A percentile compares a stretch with the other conserved stretches of the same genome.
Conservation (phyloP, 1,140 invertebrate species). For the Bombyx mori region ASM3026992v2 NC_085130.1:4115501-4116000, state of each 20-base stretch:
- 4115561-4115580: slow-evolving; percentile 43
- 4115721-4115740: slow-evolving; percentile 40
- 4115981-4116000: no score
- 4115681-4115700: slow-evolving; percentile 53
- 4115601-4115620: not conserved
- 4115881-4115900: no score
- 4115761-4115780: slow-evolving; percentile 63
- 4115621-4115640: slow-evolving; percentile 4
- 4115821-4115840: no score
- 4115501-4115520: slow-evolving; percentile 51
- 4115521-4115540: slow-evolving; percentile 34
- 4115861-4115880: no score
- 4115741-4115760: slow-evolving; percentile 63
- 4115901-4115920: no score
- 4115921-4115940: no score
- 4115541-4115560: slow-evolving; percentile 55
- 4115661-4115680: slow-evolving; percentile 53
- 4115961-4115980: no score
- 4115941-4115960: no score
- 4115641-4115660: slow-evolving; percentile 7
- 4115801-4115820: slow-evolving; percentile 22
- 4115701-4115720: slow-evolving; percentile 16
- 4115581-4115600: slow-evolving; percentile 36
- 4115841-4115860: no score
- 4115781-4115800: slow-evolving; percentile 39